Conservation (phyloP, 2,113 vertebrate genomes). For the Rhinoptilus africanus region DNA sequence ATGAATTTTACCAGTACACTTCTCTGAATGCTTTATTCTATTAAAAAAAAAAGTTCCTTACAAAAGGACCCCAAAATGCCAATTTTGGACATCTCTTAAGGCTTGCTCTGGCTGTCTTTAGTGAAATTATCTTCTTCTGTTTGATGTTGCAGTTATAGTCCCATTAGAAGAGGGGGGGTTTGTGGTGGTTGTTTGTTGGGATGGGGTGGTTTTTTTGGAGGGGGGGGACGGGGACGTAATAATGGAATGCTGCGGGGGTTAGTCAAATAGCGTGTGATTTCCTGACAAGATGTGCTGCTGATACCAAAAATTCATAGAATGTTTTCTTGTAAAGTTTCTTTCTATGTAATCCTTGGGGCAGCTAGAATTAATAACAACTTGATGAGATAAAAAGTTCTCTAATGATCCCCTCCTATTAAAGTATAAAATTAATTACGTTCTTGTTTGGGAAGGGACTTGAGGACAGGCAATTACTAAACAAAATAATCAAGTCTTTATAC, state of each 20-base stretch:
- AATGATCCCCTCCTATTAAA: not conserved
- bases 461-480: not conserved
- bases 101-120: not conserved
- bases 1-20: not conserved
- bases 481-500: not conserved
- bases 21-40: not conserved
- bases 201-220: not conserved
- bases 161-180: not conserved
- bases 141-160: not conserved
- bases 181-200: not conserved
- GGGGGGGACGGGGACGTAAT: not conserved
- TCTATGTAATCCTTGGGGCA: not conserved
- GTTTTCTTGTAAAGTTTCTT: not conserved
- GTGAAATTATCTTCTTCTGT: not conserved
- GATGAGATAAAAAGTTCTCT: not conserved
- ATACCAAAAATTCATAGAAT: not conserved
- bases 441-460: not conserved
- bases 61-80: not conserved
- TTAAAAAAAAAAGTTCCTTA: not conserved
- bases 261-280: not conserved
- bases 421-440: not conserved
- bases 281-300: not conserved
- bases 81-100: not conserved
- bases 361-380: not conserved
- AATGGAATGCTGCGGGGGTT: not conserved